phyloP scores from a whole-genome alignment of 2,113 vertebrate genomes.

The Protomyctophum bolini region DNA sequence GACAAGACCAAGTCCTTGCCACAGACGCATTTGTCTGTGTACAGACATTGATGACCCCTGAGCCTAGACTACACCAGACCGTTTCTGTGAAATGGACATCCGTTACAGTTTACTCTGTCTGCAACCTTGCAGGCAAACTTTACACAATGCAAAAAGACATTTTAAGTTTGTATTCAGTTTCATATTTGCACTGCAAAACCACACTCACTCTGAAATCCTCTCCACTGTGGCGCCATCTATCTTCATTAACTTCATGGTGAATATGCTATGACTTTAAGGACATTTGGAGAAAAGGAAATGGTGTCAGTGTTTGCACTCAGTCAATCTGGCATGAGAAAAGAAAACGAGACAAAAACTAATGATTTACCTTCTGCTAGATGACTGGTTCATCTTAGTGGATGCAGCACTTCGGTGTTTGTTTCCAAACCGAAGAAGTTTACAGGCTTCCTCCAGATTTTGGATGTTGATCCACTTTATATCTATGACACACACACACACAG shows the following conservation, averaged over 20 bases:
- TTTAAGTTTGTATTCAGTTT: neutral
- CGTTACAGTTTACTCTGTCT: too few species aligned
- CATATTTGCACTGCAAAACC: neutral
- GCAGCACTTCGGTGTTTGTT: conserved; percentile 89
- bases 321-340: neutral
- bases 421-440: conserved; percentile 83
- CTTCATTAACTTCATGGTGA: conserved; percentile 85
- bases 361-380: conserved; percentile 88
- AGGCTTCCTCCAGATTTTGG: conserved; percentile 80
- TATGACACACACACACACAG: conserved; percentile 38
- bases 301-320: neutral
- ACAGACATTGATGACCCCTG: neutral
- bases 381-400: conserved; percentile 88
- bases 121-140: neutral
- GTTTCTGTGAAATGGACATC: too few species aligned
- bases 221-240: conserved; percentile 69
- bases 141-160: neutral
- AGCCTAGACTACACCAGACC: neutral
- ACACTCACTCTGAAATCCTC: conserved; percentile 85
- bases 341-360: too few species aligned
- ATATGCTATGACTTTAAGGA: conserved; percentile 86
- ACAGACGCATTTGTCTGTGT: too few species aligned
- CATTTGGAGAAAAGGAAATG: neutral
- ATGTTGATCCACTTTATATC: conserved; percentile 88
- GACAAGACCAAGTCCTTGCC: too few species aligned